Conservation (phyloP, 2,113 vertebrate genomes). For the Osmerus mordax region DNA sequence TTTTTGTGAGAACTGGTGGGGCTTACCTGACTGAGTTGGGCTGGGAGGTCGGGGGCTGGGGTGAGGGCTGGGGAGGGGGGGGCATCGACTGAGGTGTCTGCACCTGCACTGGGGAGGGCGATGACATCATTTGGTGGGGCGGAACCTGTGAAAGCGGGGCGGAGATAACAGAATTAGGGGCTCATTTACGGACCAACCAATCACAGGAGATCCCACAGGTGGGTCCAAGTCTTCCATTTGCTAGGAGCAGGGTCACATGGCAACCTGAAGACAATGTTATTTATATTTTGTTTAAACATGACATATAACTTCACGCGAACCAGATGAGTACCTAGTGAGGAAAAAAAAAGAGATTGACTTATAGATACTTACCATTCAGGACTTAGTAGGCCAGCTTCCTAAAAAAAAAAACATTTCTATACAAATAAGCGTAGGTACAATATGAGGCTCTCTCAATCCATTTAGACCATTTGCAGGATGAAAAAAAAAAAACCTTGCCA, state of each 20-base stretch:
- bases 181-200: not conserved
- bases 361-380: too few relatives aligned
- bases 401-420: too few relatives aligned
- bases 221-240: not conserved
- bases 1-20: not conserved
- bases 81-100: slow-evolving; percentile 90
- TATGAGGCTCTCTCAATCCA: too few relatives aligned
- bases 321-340: not conserved
- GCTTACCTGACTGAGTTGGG: slow-evolving; percentile 90
- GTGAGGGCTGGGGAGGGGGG: slow-evolving; percentile 88
- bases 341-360: not conserved
- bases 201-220: slow-evolving; percentile 1
- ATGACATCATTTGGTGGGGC: slow-evolving; percentile 86
- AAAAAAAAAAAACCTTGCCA: not conserved
- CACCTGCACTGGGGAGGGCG: slow-evolving; percentile 88
- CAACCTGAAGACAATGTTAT: too few relatives aligned
- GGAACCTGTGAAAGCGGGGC: slow-evolving; percentile 70
- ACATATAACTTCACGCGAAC: not conserved
- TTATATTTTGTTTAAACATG: not conserved
- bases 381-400: too few relatives aligned
- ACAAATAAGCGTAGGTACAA: too few relatives aligned
- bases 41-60: slow-evolving; percentile 89
- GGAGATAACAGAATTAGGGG: not conserved
- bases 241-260: not conserved
- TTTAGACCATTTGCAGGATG: too few relatives aligned